Conservation (phyloP, 2,797 vertebrate genomes). For the Karalla daura region DNA sequence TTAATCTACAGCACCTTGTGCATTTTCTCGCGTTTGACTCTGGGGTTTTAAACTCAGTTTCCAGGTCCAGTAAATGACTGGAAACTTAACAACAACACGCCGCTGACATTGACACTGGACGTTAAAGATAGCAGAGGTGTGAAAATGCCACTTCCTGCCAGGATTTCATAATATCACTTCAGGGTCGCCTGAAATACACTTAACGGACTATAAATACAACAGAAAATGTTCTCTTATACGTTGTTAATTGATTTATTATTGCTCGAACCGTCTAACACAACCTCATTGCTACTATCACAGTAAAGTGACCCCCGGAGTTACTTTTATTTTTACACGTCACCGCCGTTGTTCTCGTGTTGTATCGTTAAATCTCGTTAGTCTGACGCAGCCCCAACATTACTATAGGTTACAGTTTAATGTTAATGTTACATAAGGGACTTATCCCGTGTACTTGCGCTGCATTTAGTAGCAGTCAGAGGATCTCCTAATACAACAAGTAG, state of each 20-base stretch:
- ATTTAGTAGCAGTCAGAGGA: background rate
- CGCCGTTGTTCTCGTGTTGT: background rate
- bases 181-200: background rate
- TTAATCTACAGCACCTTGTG: too few species aligned
- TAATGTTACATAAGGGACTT: slow-evolving; percentile 52
- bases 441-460: background rate
- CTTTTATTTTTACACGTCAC: slow-evolving; percentile 35
- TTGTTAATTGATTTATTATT: too few species aligned
- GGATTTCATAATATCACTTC: background rate
- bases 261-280: too few species aligned
- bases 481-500: background rate
- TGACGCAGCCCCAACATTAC: slow-evolving; percentile 15
- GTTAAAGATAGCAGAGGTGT: background rate
- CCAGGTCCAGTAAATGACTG: too few species aligned
- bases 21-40: too few species aligned
- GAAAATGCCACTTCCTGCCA: background rate
- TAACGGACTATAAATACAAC: too few species aligned
- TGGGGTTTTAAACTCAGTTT: too few species aligned
- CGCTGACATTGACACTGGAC: slow-evolving; percentile 55
- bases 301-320: rapidly evolving
- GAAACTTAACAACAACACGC: slow-evolving; percentile 20
- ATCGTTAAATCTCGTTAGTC: background rate
- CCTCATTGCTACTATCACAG: too few species aligned
- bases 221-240: too few species aligned
- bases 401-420: slow-evolving; percentile 29